These are phyloP conservation scores for Antheraea pernyi DNA, from an alignment of 1,140 invertebrate species.

Conservation along the genomic window DNA sequence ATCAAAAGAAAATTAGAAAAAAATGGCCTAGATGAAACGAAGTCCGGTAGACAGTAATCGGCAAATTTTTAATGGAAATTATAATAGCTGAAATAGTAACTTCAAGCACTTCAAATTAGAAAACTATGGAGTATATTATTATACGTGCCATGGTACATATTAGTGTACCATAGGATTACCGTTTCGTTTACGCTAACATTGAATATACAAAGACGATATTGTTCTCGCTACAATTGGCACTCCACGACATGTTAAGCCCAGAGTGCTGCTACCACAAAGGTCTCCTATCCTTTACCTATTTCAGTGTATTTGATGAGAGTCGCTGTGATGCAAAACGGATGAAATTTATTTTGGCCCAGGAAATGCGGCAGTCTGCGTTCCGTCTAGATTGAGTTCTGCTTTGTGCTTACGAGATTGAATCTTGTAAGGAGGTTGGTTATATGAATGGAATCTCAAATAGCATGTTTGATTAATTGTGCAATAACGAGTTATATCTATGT, in stretches of 20 bases:
- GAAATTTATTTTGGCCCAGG: conserved; percentile 42
- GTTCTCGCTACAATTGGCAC: conserved; percentile 14
- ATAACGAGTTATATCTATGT: too few species aligned
- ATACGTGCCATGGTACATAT: too few species aligned
- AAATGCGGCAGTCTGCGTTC: conserved; percentile 14
- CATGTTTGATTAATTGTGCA: not conserved
- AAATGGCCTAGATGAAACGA: too few species aligned
- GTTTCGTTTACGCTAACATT: not conserved
- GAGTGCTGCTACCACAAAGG: conserved; percentile 41
- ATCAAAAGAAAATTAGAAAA: too few species aligned
- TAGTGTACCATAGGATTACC: not conserved
- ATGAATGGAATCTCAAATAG: not conserved
- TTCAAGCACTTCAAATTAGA: too few species aligned
- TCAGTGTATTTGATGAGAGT: conserved; percentile 42
- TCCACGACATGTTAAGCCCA: conserved; percentile 12
- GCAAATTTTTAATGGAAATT: too few species aligned
- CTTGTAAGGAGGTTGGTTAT: conserved; percentile 11
- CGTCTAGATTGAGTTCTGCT: conserved; percentile 33
- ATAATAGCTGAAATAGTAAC: too few species aligned
- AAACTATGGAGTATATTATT: too few species aligned
- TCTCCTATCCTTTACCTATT: conserved; percentile 36
- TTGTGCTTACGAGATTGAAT: conserved; percentile 18
- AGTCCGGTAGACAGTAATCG: too few species aligned
- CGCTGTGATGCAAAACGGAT: conserved; percentile 31
- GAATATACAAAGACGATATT: not conserved